Percentiles rank a stretch among this genome's conserved stretches.
phyloP scores from a whole-genome alignment of 2,797 vertebrate species.

The Hafferia zeledoni region DNA sequence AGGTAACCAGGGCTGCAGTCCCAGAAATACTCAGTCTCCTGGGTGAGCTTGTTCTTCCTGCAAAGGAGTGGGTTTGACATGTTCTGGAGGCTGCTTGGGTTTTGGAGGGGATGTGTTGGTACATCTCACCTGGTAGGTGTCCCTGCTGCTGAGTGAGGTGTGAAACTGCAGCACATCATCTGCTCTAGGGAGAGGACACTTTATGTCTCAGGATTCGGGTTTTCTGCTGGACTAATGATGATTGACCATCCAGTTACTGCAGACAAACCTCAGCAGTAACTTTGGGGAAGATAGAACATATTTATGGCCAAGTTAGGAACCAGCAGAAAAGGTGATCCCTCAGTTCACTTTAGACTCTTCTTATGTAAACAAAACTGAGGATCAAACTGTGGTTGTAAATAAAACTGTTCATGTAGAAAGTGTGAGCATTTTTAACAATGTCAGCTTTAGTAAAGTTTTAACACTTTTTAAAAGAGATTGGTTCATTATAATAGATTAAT shows the following conservation, averaged over 20 bases:
- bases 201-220: neutral
- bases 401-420: constrained; percentile 17
- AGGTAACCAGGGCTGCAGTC: constrained; percentile 65
- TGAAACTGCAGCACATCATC: neutral
- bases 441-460: neutral
- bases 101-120: neutral
- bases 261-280: neutral
- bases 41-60: neutral
- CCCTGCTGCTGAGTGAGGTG: neutral
- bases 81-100: neutral
- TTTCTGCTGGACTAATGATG: neutral
- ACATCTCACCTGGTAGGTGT: neutral
- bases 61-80: neutral
- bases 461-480: neutral
- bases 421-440: neutral
- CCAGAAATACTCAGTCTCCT: rapidly evolving
- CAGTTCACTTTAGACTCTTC: constrained; percentile 46
- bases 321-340: constrained; percentile 33
- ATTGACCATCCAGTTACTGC: neutral
- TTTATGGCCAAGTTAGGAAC: constrained; percentile 27
- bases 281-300: neutral
- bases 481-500: constrained; percentile 9
- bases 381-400: neutral
- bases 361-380: constrained; percentile 52
- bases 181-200: neutral